These are phyloP conservation scores for Thereva nobilitata DNA, from an alignment of 2,888 invertebrate genomes.

Conservation along the genomic window DNA sequence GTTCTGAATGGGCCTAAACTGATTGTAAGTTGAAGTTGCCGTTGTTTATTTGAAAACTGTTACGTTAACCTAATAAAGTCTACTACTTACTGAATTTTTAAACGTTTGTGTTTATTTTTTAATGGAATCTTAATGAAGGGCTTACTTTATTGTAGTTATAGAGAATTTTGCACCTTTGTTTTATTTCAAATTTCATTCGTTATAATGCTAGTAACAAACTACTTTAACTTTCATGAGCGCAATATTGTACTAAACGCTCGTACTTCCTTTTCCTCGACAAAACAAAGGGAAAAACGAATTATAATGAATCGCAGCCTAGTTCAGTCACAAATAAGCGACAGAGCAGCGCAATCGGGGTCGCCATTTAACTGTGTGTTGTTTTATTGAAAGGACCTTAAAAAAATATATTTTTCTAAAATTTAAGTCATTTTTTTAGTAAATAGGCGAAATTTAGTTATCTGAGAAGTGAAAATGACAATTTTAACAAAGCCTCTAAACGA, in stretches of 20 bases:
- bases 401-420: not conserved
- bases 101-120: too few relatives aligned
- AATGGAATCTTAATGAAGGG: too few relatives aligned
- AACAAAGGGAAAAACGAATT: not conserved
- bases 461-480: slow-evolving; percentile 69
- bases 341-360: not conserved
- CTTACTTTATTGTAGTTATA: too few relatives aligned
- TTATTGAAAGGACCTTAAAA: not conserved
- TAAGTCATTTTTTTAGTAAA: not conserved
- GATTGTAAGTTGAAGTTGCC: too few relatives aligned
- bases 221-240: not conserved
- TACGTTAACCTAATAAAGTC: too few relatives aligned
- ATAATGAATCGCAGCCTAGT: slow-evolving; percentile 8
- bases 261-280: not conserved
- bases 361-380: not conserved
- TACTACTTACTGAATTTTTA: too few relatives aligned
- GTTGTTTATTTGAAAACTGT: too few relatives aligned
- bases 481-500: slow-evolving; percentile 74
- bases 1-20: too few relatives aligned
- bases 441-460: too few relatives aligned
- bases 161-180: too few relatives aligned
- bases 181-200: too few relatives aligned
- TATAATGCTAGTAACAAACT: too few relatives aligned
- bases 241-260: slow-evolving; percentile 9
- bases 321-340: slow-evolving; percentile 19